Base-by-base conservation (phyloP, 2,888 invertebrate species). In the Drosophila mayaguana region DNA sequence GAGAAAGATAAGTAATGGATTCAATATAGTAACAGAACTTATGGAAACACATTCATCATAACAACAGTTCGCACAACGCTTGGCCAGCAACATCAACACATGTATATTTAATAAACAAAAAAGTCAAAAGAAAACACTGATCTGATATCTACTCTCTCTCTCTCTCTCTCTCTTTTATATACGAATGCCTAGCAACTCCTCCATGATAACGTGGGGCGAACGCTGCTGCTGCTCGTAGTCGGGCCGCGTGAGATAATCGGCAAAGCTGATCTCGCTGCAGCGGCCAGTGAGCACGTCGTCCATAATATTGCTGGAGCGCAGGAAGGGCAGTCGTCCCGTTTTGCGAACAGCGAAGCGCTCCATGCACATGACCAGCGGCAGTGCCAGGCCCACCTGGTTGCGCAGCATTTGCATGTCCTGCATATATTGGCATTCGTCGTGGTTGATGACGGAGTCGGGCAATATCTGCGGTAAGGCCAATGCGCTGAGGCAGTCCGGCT, bases 331-430 rank as follows among this genome's bases (percentile, higher is more conserved):
- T 63, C 94, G 93, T 3, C 96, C 95, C 11, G 96, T 94, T 93
- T 95, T 95, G 61, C 94, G 94, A 0, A 96, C 95, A 54, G 96
- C 95, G 91, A 95, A 96, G 76, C 96, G 93, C 93, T 98, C 98
- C 97, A 98, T 97, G 56, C 96, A 95, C 50, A 98, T 94, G 90
- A 95, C 95, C 50, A 98, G 93, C 0, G 98, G 98, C 12, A 97
- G 97, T 92, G 97, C 97, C 20, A 98, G 93, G 3, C 98, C 98
- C 93, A 98, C 98, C 18, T 95, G 95, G 88, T 96, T 97, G 61
- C 97, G 94, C 45, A 98, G 93, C 93, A 96, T 94, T n/a, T 95
- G 94, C 95, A 97, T 95, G 72, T 96, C 94, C 93, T 96, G 94
- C 78, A 94, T 94, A 59, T 95, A 94, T 83, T 94, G 94, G 92